A percentile compares a stretch with the other conserved stretches of the same genome.
Conservation (phyloP, 2,888 invertebrate genomes). For the Pristionchus japonicus region DNA sequence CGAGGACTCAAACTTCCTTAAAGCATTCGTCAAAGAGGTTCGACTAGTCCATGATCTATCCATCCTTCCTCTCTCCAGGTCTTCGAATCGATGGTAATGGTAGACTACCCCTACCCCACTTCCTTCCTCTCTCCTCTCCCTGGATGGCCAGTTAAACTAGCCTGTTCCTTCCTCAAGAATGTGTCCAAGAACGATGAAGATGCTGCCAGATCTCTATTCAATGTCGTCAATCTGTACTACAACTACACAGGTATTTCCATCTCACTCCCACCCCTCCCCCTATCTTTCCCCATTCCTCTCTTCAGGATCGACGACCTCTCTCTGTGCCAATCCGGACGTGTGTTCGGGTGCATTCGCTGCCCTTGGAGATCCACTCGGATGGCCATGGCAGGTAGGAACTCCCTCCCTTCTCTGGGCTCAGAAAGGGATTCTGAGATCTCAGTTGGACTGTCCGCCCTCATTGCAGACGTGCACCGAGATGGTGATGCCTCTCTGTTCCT, state of each 20-base stretch:
- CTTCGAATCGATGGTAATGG: slow-evolving; percentile 87
- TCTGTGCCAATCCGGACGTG: slow-evolving; percentile 65
- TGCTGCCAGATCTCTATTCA: slow-evolving; percentile 57
- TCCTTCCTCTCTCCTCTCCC: slow-evolving; percentile 86
- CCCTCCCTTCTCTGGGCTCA: too few species aligned
- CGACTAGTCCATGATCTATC: too few species aligned
- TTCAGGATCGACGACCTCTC: slow-evolving; percentile 32
- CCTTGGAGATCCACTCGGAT: slow-evolving; percentile 69
- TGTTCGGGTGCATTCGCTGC: slow-evolving; percentile 59
- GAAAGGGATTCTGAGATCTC: too few species aligned
- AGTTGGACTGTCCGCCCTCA: too few species aligned
- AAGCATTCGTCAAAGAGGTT: slow-evolving; percentile 51
- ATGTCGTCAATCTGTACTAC: slow-evolving; percentile 58
- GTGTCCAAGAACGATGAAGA: slow-evolving; percentile 65
- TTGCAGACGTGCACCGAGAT: slow-evolving; percentile 92
- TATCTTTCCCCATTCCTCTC: slow-evolving; percentile 29
- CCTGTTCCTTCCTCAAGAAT: slow-evolving; percentile 79
- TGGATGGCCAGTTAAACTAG: slow-evolving; percentile 79
- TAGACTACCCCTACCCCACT: slow-evolving; percentile 93
- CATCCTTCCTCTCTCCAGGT: slow-evolving; percentile 42
- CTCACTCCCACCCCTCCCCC: background rate
- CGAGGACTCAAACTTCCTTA: slow-evolving; percentile 56
- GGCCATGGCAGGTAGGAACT: slow-evolving; percentile 71
- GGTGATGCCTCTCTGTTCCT: slow-evolving; percentile 93
- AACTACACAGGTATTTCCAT: slow-evolving; percentile 58